These are phyloP conservation scores for Rhopilema esculentum DNA, from an alignment of 30 jellyfish, hydroid and myxozoan genomes.

Conservation along the genomic window DNA sequence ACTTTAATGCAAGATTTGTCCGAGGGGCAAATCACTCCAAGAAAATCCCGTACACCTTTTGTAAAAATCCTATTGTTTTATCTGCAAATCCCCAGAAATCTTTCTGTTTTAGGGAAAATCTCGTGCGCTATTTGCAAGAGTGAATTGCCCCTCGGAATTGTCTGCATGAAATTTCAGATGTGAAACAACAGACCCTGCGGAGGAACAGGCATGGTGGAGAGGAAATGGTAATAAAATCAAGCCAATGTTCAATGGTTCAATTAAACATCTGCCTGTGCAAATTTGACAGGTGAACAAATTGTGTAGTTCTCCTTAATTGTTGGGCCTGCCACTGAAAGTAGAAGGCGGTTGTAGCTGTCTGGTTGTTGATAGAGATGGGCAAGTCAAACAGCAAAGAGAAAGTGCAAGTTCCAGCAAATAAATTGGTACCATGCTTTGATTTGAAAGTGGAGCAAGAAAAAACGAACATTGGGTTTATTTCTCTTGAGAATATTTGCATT, in stretches of 20 bases:
- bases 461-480: background rate
- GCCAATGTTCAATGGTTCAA: too few species aligned
- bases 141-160: too few species aligned
- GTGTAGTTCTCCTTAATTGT: too few species aligned
- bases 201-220: background rate
- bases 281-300: background rate
- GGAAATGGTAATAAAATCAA: background rate
- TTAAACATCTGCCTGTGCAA: background rate
- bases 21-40: too few species aligned
- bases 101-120: too few species aligned
- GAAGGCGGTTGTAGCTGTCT: background rate
- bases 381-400: constrained; percentile 34
- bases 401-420: constrained; percentile 11
- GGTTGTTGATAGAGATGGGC: constrained; percentile 1
- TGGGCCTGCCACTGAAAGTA: background rate
- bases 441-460: constrained; percentile 2
- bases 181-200: background rate
- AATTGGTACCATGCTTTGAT: constrained; percentile 40
- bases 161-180: too few species aligned
- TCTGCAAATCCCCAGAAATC: too few species aligned
- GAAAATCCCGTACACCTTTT: too few species aligned
- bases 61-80: too few species aligned
- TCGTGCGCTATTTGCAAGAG: too few species aligned
- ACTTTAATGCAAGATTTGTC: too few species aligned
- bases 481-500: constrained; percentile 5